phyloP scores from a whole-genome alignment of 2,797 vertebrate species.

The Sebastes itinus region DNA sequence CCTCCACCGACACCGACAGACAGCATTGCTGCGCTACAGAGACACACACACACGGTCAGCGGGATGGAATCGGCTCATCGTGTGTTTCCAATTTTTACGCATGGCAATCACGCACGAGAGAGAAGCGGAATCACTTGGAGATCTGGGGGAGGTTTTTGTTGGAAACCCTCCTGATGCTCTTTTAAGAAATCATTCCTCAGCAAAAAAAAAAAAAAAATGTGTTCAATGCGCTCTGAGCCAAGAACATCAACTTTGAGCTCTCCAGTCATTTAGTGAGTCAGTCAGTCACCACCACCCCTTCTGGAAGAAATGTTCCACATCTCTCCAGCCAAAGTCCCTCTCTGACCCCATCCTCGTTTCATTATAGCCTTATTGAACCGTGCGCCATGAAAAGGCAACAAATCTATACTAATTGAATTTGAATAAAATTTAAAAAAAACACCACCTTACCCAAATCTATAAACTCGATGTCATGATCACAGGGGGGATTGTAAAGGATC shows the following conservation, averaged over 20 bases:
- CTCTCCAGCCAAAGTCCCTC: conserved; percentile 31
- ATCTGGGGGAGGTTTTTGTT: neutral
- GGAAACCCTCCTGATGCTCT: conserved; percentile 9
- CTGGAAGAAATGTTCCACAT: conserved; percentile 12
- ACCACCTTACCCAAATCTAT: conserved; percentile 79
- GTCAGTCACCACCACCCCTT: conserved; percentile 17
- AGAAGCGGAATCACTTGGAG: conserved; percentile 1
- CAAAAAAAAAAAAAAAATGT: neutral
- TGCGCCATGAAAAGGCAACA: neutral
- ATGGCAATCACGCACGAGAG: conserved; percentile 9
- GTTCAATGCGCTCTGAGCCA: conserved; percentile 15
- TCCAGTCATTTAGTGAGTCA: neutral
- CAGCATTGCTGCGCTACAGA: neutral
- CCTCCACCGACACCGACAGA: neutral
- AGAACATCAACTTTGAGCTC: conserved; percentile 43
- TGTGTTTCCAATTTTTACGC: conserved; percentile 53
- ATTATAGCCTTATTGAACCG: conserved; percentile 16
- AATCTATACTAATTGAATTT: conserved; percentile 33
- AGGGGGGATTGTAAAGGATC: conserved; percentile 52
- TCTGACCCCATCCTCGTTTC: conserved; percentile 32
- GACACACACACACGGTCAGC: neutral
- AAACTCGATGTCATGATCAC: conserved; percentile 69
- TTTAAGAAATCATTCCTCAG: conserved; percentile 9
- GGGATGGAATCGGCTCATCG: neutral
- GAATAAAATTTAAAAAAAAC: neutral